Conservation (phyloP, 2,888 invertebrate genomes). For the Halictus quadricinctus region DNA sequence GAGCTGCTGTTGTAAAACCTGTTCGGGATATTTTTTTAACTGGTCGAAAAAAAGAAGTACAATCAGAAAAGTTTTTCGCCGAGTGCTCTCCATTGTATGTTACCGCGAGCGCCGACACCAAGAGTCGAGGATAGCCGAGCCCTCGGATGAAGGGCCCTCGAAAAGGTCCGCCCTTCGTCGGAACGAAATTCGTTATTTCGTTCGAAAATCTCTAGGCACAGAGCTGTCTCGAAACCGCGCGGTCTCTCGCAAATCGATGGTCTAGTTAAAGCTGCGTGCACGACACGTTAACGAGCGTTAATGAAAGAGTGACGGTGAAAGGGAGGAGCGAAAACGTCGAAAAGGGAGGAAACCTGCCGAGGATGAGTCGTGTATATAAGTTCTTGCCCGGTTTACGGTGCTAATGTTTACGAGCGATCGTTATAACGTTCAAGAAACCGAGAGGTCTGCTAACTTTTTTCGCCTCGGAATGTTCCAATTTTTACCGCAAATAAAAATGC, state of each 20-base stretch:
- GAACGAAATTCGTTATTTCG: constrained; percentile 12
- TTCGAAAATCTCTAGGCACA: neutral
- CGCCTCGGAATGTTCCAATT: neutral
- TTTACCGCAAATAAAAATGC: neutral
- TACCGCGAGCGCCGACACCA: neutral
- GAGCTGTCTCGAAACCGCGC: constrained; percentile 1
- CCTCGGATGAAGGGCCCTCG: neutral
- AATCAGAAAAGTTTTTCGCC: constrained; percentile 10
- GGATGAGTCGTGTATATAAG: constrained; percentile 4
- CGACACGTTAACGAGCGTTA: constrained; percentile 66
- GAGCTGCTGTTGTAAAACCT: neutral
- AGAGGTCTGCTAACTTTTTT: neutral
- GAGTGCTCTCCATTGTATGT: constrained; percentile 1
- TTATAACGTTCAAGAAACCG: constrained; percentile 5
- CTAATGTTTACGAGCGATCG: neutral
- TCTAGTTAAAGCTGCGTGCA: constrained; percentile 55
- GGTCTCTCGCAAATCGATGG: constrained; percentile 37
- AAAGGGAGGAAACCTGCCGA: neutral
- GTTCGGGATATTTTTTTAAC: constrained; percentile 1
- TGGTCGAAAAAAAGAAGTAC: neutral
- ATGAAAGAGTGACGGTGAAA: constrained; percentile 44
- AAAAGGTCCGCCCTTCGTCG: constrained; percentile 10
- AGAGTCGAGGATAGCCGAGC: neutral
- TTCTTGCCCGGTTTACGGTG: neutral
- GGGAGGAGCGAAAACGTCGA: neutral